A percentile compares a stretch with the other conserved stretches of the same genome.
Conservation (phyloP, 2,888 invertebrate genomes). For the Lutraria lutraria region DNA sequence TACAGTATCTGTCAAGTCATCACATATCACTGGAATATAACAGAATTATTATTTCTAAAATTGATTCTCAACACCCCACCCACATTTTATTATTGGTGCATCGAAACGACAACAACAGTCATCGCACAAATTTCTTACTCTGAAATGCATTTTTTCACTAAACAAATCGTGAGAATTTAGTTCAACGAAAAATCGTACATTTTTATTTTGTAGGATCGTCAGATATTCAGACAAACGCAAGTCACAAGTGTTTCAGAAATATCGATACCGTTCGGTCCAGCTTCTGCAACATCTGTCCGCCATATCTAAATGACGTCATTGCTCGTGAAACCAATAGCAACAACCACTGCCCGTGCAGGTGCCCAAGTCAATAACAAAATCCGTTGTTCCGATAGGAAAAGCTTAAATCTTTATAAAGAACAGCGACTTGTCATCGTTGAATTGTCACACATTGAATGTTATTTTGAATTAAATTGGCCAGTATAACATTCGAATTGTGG, state of each 20-base stretch:
- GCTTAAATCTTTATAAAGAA: background rate
- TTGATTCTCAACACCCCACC: slow-evolving; percentile 2
- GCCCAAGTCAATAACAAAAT: slow-evolving; percentile 21
- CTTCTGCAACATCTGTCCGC: slow-evolving; percentile 36
- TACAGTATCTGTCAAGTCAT: background rate
- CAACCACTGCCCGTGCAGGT: slow-evolving; percentile 52
- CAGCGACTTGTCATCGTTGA: background rate
- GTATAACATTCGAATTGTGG: too few relatives aligned
- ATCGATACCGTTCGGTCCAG: background rate
- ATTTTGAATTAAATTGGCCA: too few relatives aligned
- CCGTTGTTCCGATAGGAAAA: background rate
- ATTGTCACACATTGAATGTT: background rate
- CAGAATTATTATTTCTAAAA: background rate
- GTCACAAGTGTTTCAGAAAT: slow-evolving; percentile 5
- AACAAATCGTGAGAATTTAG: background rate
- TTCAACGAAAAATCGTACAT: background rate
- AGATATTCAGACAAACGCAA: slow-evolving; percentile 5
- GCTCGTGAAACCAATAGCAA: slow-evolving; percentile 66
- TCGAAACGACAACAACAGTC: background rate
- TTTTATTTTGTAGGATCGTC: background rate
- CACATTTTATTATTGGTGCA: background rate
- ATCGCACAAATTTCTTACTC: background rate
- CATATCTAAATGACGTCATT: slow-evolving; percentile 63
- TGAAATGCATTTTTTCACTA: background rate
- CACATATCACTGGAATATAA: slow-evolving; percentile 17